These are phyloP conservation scores for Rana temporaria DNA, from an alignment of 2,113 vertebrate species.

Conservation along the genomic window DNA sequence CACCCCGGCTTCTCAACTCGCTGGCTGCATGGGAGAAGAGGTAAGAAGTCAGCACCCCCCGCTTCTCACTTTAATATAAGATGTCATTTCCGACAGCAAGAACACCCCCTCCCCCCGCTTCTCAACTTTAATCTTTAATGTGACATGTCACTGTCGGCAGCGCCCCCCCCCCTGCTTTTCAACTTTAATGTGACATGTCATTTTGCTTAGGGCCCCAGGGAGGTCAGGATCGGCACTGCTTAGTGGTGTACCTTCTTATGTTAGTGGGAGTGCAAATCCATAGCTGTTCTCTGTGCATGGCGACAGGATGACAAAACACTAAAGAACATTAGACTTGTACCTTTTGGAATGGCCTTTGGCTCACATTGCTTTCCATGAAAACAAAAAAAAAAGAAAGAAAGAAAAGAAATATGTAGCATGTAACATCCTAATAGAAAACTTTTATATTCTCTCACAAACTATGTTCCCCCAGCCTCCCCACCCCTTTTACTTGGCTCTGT, in stretches of 20 bases:
- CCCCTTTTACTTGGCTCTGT: slow-evolving; percentile 52
- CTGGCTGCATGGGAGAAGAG: too few species aligned
- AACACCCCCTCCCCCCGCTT: too few species aligned
- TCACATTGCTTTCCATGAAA: slow-evolving; percentile 54
- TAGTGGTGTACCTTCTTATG: background rate
- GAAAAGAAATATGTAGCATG: slow-evolving; percentile 45
- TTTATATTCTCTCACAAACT: slow-evolving; percentile 55
- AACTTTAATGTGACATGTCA: too few species aligned
- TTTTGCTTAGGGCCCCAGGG: too few species aligned
- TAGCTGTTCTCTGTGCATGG: slow-evolving; percentile 16
- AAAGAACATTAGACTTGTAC: slow-evolving; percentile 15
- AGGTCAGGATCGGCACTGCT: too few species aligned
- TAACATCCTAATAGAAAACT: slow-evolving; percentile 56
- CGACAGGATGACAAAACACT: slow-evolving; percentile 43
- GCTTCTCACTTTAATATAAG: too few species aligned
- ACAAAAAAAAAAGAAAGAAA: slow-evolving; percentile 1
- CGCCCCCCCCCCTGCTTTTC: too few species aligned
- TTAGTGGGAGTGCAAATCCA: background rate
- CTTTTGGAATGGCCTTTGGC: slow-evolving; percentile 56
- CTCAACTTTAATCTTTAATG: too few species aligned
- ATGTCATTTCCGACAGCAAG: too few species aligned
- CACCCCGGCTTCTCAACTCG: too few species aligned
- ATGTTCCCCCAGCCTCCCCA: slow-evolving; percentile 49
- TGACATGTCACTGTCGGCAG: too few species aligned
- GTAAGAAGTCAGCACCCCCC: too few species aligned